phyloP scores from a whole-genome alignment of 1,140 invertebrate genomes.

The Leptopilina boulardi region DNA sequence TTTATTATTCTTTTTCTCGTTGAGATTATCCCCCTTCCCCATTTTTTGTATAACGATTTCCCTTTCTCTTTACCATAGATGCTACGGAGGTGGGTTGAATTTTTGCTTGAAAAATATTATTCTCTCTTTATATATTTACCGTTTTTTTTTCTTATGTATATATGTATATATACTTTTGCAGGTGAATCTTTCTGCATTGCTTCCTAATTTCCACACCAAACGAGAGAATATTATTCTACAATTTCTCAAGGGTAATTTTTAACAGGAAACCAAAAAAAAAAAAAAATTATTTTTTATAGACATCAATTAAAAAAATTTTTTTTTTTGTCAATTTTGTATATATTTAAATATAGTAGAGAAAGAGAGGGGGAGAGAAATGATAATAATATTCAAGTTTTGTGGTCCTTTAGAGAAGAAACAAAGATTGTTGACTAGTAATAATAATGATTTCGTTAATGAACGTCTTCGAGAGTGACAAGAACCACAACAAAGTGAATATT shows the following conservation, averaged over 20 bases:
- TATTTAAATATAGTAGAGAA: no score
- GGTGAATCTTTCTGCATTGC: background rate
- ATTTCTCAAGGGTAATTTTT: background rate
- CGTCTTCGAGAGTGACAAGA: slow-evolving; percentile 65
- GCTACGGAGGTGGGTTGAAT: background rate
- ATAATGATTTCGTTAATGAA: slow-evolving; percentile 71
- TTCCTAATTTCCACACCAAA: background rate
- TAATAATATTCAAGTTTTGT: slow-evolving; percentile 46
- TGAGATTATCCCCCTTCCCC: no score
- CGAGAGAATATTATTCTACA: background rate
- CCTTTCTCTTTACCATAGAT: no score
- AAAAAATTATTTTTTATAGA: no score
- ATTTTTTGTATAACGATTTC: no score
- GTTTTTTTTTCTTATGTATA: background rate
- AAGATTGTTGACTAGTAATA: slow-evolving; percentile 52
- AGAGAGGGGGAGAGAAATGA: no score
- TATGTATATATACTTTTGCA: no score
- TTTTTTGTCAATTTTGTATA: no score
- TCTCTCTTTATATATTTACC: background rate
- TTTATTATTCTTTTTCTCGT: no score
- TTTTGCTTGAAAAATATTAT: background rate
- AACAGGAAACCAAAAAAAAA: no score
- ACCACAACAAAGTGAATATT: slow-evolving; percentile 70
- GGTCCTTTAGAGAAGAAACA: slow-evolving; percentile 50
- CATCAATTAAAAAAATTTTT: no score